phyloP scores from a whole-genome alignment of 2,113 vertebrate species.

The Myotis brandtii region DNA sequence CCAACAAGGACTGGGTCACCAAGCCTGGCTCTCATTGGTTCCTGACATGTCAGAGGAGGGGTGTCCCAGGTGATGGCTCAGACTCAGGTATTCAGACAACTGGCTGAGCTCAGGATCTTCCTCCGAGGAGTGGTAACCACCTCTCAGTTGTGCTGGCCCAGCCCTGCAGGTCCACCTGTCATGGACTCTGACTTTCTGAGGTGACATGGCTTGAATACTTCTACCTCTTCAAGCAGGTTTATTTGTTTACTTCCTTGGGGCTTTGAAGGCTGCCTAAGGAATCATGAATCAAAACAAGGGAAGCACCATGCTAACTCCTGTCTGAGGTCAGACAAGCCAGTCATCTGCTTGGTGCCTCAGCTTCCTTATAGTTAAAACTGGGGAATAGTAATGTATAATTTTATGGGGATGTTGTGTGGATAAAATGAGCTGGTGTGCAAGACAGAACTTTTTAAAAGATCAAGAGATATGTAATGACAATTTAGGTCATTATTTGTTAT shows the following conservation, averaged over 20 bases:
- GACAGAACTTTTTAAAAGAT: neutral
- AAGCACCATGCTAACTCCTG: neutral
- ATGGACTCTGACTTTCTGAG: conserved; percentile 2
- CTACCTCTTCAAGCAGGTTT: neutral
- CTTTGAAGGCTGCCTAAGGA: conserved; percentile 12
- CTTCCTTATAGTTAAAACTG: neutral
- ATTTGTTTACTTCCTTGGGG: neutral
- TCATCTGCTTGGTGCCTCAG: neutral
- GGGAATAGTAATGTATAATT: neutral
- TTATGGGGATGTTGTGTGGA: neutral
- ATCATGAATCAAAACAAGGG: conserved; percentile 10
- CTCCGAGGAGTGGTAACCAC: neutral
- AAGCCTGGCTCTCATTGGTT: neutral
- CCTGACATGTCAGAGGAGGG: neutral
- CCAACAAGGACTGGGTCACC: neutral
- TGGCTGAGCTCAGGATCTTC: neutral
- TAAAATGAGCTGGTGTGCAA: neutral
- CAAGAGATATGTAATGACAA: neutral
- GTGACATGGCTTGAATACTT: neutral
- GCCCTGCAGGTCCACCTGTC: neutral
- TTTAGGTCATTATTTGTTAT: conserved; percentile 1
- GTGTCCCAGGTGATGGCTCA: neutral
- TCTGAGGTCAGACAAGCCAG: neutral
- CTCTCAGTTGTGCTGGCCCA: neutral
- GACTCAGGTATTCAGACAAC: neutral